A percentile compares a stretch with the other conserved stretches of the same genome.
Evolutionary conservation across 2,113 vertebrate genomes (phyloP).

Genomic region (Tenebrosternarchus preto): DNA sequence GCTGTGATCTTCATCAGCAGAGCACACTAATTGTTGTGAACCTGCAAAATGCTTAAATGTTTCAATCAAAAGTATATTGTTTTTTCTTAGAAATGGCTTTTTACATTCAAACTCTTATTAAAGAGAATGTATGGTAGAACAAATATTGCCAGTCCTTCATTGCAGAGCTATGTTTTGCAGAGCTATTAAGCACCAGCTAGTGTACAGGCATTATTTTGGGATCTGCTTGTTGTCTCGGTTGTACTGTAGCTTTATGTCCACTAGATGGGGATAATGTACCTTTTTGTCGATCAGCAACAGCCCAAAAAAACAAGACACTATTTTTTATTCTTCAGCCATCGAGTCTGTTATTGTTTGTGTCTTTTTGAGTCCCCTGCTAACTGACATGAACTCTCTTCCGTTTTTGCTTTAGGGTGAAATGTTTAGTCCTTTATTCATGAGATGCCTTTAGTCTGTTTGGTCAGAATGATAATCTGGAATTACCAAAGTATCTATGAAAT

Average conservation of each 20-base stretch:
- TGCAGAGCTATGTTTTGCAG: background rate
- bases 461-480: constrained; percentile 59
- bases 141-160: too few relatives aligned
- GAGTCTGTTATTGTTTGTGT: background rate
- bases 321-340: background rate
- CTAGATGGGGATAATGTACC: constrained; percentile 43
- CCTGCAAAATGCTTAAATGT: background rate
- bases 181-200: too few relatives aligned
- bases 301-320: background rate
- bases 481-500: constrained; percentile 17
- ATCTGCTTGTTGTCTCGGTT: background rate
- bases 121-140: too few relatives aligned
- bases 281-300: background rate
- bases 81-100: too few relatives aligned
- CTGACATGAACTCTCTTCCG: constrained; percentile 47
- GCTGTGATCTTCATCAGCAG: background rate
- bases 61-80: too few relatives aligned
- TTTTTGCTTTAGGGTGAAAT: constrained; percentile 43
- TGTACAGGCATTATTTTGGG: background rate
- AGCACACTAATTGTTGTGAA: background rate
- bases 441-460: constrained; percentile 47
- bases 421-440: constrained; percentile 29
- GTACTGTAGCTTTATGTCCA: constrained; percentile 3
- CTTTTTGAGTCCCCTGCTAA: constrained; percentile 8
- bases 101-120: too few relatives aligned